phyloP scores from a whole-genome alignment of 2,888 invertebrate species.

The Ophion obscuratus region DNA sequence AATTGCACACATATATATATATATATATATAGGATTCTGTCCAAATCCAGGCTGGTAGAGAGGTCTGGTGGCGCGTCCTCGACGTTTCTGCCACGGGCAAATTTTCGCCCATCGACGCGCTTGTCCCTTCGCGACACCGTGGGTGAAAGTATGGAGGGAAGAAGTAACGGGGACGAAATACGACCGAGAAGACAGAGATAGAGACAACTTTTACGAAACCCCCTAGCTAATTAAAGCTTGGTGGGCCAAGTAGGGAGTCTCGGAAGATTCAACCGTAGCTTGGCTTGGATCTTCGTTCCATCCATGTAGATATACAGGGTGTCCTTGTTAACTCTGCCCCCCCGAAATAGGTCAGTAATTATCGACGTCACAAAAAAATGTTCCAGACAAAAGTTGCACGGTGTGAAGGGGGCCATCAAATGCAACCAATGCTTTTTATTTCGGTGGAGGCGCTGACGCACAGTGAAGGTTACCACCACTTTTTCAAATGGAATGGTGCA shows the following conservation, averaged over 20 bases:
- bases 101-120: slow-evolving; percentile 50
- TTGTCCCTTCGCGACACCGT: slow-evolving; percentile 31
- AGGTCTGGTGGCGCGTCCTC: slow-evolving; percentile 16
- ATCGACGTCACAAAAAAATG: too few species aligned
- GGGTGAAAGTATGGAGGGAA: slow-evolving; percentile 34
- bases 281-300: slow-evolving; percentile 22
- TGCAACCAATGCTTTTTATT: too few species aligned
- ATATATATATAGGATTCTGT: background rate
- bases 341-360: too few species aligned
- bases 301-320: background rate
- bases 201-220: slow-evolving; percentile 72
- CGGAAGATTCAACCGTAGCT: slow-evolving; percentile 20
- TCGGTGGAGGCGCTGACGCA: too few species aligned
- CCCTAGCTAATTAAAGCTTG: slow-evolving; percentile 80
- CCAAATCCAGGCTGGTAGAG: slow-evolving; percentile 31
- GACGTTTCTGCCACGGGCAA: slow-evolving; percentile 40
- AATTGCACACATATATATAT: background rate
- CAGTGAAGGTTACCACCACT: too few species aligned
- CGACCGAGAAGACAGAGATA: slow-evolving; percentile 34
- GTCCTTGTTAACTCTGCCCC: too few species aligned
- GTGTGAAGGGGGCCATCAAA: too few species aligned
- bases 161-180: slow-evolving; percentile 25
- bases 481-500: too few species aligned
- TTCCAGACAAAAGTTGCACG: too few species aligned
- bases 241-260: slow-evolving; percentile 33